phyloP scores from a whole-genome alignment of 2,113 vertebrate genomes.

The Phycodurus eques region DNA sequence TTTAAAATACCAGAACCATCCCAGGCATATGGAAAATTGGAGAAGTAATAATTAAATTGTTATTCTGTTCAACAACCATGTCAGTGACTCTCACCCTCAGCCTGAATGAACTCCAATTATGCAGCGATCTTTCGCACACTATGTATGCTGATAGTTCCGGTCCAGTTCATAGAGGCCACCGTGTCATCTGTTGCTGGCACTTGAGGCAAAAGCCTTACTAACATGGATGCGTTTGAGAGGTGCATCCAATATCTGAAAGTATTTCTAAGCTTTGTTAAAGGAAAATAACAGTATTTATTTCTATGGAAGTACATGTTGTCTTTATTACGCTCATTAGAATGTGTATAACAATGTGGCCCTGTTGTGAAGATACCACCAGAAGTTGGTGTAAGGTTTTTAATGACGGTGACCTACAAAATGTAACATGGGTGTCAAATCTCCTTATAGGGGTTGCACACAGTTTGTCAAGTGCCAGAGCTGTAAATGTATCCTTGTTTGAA shows the following conservation, averaged over 20 bases:
- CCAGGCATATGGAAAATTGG: slow-evolving; percentile 8
- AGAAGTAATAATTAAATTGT: slow-evolving; percentile 20
- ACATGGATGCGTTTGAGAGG: background rate
- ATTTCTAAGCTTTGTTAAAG: background rate
- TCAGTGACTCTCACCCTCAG: slow-evolving; percentile 43
- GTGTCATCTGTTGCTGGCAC: slow-evolving; percentile 27
- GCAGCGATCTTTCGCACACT: slow-evolving; percentile 40
- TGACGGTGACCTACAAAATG: background rate
- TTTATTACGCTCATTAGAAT: background rate
- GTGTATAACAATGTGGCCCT: background rate
- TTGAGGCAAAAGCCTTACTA: slow-evolving; percentile 2
- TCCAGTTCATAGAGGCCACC: slow-evolving; percentile 21
- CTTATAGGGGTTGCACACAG: background rate
- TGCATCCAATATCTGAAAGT: background rate
- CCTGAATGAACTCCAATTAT: slow-evolving; percentile 46
- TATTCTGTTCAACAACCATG: slow-evolving; percentile 45
- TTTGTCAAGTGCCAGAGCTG: background rate
- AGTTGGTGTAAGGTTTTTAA: background rate
- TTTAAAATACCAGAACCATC: slow-evolving; percentile 12
- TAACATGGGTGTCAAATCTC: background rate
- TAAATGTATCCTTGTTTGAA: background rate
- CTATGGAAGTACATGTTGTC: background rate
- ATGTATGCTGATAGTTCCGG: slow-evolving; percentile 34
- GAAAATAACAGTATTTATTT: background rate
- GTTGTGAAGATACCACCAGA: background rate